A percentile compares a stretch with the other conserved stretches of the same genome.
Conservation (phyloP, 2,888 invertebrate species). For the Drosophila paramelanica region DNA sequence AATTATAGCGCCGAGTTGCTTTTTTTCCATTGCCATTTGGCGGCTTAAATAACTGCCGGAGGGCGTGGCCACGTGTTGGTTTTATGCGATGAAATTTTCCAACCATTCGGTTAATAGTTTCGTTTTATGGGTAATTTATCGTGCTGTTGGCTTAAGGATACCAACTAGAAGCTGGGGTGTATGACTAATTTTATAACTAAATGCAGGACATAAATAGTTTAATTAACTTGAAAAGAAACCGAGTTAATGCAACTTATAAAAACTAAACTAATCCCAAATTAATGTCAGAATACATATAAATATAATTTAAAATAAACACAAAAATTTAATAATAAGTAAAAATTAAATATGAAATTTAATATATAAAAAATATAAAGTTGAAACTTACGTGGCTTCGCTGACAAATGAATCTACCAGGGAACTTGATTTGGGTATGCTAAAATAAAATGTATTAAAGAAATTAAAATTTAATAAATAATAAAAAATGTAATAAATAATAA, state of each 20-base stretch:
- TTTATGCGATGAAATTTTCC: slow-evolving; percentile 23
- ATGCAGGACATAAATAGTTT: not conserved
- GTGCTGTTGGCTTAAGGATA: slow-evolving; percentile 17
- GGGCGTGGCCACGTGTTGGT: slow-evolving; percentile 21
- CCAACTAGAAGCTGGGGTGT: not conserved
- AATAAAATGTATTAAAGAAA: slow-evolving; percentile 39
- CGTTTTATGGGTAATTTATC: slow-evolving; percentile 18
- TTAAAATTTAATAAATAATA: slow-evolving; percentile 19
- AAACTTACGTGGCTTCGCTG: slow-evolving; percentile 81
- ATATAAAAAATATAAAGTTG: slow-evolving; percentile 9
- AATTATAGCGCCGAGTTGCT: slow-evolving; percentile 47
- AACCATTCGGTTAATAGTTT: slow-evolving; percentile 26
- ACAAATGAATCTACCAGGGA: slow-evolving; percentile 80
- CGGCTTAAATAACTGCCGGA: slow-evolving; percentile 22
- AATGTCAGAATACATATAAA: too few species aligned
- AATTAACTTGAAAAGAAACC: not conserved
- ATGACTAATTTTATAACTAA: not conserved
- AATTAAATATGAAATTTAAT: too few species aligned
- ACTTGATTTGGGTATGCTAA: slow-evolving; percentile 67
- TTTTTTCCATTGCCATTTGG: slow-evolving; percentile 36
- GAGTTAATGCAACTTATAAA: not conserved
- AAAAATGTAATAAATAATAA: too few species aligned
- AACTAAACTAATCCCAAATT: too few species aligned
- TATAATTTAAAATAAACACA: not conserved
- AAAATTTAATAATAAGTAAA: slow-evolving; percentile 6